These are phyloP conservation scores for Himalopsyche tibetana DNA, from an alignment of 2,888 invertebrate genomes.

Conservation along the genomic window DNA sequence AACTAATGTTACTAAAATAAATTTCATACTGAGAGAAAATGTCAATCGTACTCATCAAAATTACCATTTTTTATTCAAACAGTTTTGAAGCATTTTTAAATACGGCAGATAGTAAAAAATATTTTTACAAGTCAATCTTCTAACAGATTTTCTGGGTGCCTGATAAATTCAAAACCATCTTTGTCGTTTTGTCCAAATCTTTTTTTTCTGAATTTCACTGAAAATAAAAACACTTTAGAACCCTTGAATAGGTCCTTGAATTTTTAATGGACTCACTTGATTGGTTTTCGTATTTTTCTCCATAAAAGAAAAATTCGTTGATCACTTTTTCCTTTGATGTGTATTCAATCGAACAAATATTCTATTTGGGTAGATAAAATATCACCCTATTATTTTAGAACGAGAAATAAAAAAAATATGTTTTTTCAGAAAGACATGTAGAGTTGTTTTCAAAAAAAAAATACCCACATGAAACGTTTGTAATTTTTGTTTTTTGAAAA, in stretches of 20 bases:
- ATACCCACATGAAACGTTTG: too few relatives aligned
- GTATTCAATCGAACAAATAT: constrained; percentile 18
- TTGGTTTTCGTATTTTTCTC: constrained; percentile 5
- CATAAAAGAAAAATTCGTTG: constrained; percentile 19
- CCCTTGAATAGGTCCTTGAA: constrained; percentile 9
- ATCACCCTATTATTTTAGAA: not conserved
- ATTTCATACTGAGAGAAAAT: too few relatives aligned
- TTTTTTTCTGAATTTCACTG: not conserved
- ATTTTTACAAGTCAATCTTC: constrained; percentile 15
- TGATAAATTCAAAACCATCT: not conserved
- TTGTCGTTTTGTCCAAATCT: not conserved
- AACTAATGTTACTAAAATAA: too few relatives aligned
- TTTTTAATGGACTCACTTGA: constrained; percentile 34
- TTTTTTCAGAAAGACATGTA: not conserved
- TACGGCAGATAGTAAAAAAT: not conserved
- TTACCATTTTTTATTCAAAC: too few relatives aligned
- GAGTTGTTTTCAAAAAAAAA: too few relatives aligned
- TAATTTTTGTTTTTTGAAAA: too few relatives aligned
- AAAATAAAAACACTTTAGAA: constrained; percentile 12
- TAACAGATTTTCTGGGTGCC: not conserved
- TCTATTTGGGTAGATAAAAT: constrained; percentile 14
- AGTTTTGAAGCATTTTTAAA: too few relatives aligned
- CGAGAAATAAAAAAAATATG: not conserved
- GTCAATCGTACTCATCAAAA: too few relatives aligned
- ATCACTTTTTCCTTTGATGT: constrained; percentile 31